Conservation (phyloP, 2,113 vertebrate genomes). For the Osmerus mordax region DNA sequence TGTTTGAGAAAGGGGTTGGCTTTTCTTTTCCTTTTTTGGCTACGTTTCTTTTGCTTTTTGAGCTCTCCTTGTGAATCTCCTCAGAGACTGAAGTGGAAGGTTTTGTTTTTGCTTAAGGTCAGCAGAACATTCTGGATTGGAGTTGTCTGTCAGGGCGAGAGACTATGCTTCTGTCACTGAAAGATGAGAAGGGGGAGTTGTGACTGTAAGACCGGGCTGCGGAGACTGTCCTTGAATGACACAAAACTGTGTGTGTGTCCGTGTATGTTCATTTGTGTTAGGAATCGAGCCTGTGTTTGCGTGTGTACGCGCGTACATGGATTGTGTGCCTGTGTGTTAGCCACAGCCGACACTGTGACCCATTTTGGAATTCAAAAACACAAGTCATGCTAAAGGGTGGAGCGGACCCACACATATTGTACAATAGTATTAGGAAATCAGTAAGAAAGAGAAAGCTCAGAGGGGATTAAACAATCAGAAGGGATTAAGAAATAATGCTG, state of each 20-base stretch:
- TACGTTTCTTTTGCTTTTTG: background rate
- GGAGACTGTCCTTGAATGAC: background rate
- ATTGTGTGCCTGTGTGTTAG: slow-evolving; percentile 24
- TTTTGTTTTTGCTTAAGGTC: background rate
- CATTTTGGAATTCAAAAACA: slow-evolving; percentile 49
- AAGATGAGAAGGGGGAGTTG: background rate
- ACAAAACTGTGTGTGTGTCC: background rate
- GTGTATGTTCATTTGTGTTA: background rate
- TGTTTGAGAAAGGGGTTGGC: background rate
- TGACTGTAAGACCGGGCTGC: too few relatives aligned
- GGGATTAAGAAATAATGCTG: slow-evolving; percentile 10
- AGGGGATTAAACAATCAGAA: slow-evolving; percentile 12
- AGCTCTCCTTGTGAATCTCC: background rate
- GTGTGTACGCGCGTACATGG: background rate
- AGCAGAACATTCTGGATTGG: background rate
- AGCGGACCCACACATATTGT: slow-evolving; percentile 27
- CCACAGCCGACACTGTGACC: slow-evolving; percentile 42
- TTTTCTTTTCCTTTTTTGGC: too few relatives aligned
- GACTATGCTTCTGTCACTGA: background rate
- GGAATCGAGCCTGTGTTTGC: slow-evolving; percentile 3
- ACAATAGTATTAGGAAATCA: background rate
- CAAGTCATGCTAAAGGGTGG: slow-evolving; percentile 52
- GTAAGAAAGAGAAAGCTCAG: slow-evolving; percentile 5
- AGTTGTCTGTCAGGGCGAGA: background rate
- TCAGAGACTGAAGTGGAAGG: background rate